Conservation (phyloP, 2,113 vertebrate species). For the Eublepharis macularius region DNA sequence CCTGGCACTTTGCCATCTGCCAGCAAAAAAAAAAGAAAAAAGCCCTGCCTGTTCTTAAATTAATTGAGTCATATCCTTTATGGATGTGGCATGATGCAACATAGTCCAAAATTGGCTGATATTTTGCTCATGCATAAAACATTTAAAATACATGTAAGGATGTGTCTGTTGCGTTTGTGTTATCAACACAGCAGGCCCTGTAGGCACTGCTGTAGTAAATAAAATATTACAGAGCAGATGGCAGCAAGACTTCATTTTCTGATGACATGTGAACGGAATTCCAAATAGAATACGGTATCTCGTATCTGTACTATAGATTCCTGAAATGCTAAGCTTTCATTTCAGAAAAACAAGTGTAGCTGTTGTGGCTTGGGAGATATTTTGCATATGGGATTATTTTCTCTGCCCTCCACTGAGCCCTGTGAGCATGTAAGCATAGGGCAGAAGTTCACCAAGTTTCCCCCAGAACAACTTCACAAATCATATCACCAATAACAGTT, state of each 20-base stretch:
- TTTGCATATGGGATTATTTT: neutral
- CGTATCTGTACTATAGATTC: neutral
- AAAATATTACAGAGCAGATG: constrained; percentile 44
- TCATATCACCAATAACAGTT: neutral
- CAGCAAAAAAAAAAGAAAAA: neutral
- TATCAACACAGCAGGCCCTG: neutral
- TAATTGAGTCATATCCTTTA: constrained; percentile 14
- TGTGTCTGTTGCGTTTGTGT: constrained; percentile 53
- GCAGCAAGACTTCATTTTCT: neutral
- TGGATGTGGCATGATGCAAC: constrained; percentile 40
- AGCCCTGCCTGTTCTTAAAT: neutral
- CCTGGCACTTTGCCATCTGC: neutral
- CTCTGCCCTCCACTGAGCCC: neutral
- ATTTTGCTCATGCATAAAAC: constrained; percentile 37
- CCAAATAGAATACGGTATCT: neutral
- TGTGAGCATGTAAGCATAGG: neutral
- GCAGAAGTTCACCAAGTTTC: neutral
- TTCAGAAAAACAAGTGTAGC: neutral
- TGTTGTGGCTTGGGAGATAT: neutral
- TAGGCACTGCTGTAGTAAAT: neutral
- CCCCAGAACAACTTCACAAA: neutral
- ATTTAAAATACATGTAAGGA: constrained; percentile 59
- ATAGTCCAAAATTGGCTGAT: constrained; percentile 39
- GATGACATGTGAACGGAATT: neutral
- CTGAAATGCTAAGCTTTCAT: neutral